Conservation (phyloP, 30 jellyfish, hydroid and myxozoan species). For the Turritopsis rubra region DNA sequence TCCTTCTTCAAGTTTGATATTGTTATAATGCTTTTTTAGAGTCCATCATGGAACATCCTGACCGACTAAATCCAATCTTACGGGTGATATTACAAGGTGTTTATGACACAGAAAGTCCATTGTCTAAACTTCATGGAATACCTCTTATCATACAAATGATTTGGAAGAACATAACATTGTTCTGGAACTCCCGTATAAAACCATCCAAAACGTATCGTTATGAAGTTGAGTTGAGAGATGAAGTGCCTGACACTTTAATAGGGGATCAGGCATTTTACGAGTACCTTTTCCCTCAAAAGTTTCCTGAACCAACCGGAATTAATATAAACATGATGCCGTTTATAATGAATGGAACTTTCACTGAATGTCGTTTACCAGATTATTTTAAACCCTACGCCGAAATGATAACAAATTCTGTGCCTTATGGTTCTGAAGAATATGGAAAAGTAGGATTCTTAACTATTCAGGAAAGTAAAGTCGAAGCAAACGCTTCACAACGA, state of each 20-base stretch:
- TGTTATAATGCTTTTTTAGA: no score
- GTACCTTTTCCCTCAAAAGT: background rate
- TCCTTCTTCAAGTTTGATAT: no score
- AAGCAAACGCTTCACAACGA: constrained; percentile 38
- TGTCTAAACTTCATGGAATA: constrained; percentile 37
- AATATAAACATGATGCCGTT: constrained; percentile 78
- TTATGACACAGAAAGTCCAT: constrained; percentile 38
- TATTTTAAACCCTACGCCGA: constrained; percentile 30
- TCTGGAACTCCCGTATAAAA: constrained; percentile 34
- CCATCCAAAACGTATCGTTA: background rate
- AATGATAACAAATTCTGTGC: background rate
- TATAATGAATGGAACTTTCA: constrained; percentile 18
- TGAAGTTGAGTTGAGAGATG: background rate
- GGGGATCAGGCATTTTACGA: constrained; percentile 1
- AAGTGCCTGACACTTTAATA: background rate
- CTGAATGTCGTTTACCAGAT: constrained; percentile 32
- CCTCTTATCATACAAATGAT: constrained; percentile 40
- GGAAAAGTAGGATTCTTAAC: constrained; percentile 48
- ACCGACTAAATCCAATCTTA: constrained; percentile 31
- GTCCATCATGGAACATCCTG: background rate
- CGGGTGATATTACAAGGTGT: constrained; percentile 53
- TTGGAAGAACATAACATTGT: constrained; percentile 33
- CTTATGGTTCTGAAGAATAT: background rate
- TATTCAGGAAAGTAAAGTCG: constrained; percentile 46
- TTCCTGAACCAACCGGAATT: constrained; percentile 46